Conservation (phyloP, 1,140 invertebrate genomes). For the Rhagoletis zephyria region DNA sequence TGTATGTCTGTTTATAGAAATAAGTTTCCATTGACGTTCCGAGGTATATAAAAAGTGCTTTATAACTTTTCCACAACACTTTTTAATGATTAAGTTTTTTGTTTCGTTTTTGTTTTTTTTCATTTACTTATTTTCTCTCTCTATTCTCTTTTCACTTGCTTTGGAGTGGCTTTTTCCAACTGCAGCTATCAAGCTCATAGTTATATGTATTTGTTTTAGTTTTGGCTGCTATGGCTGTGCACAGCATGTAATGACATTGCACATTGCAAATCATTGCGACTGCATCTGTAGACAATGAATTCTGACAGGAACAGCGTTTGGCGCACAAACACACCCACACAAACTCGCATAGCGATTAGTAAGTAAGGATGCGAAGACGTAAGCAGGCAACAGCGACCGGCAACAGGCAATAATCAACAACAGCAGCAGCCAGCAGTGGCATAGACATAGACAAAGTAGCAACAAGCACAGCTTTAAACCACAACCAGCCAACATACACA, state of each 20-base stretch:
- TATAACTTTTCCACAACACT: constrained; percentile 46
- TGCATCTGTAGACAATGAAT: constrained; percentile 50
- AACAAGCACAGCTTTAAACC: constrained; percentile 18
- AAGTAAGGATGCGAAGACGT: too few relatives aligned
- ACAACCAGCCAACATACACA: background rate
- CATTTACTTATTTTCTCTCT: background rate
- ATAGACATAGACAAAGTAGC: background rate
- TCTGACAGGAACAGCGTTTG: constrained; percentile 34
- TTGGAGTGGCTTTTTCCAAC: constrained; percentile 16
- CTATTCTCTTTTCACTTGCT: constrained; percentile 8
- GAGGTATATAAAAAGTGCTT: constrained; percentile 12
- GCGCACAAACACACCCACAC: constrained; percentile 29
- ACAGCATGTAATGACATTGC: constrained; percentile 53
- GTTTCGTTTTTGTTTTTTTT: background rate
- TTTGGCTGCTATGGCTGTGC: background rate
- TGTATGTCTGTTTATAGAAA: background rate
- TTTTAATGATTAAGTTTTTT: constrained; percentile 34
- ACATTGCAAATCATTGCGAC: constrained; percentile 41
- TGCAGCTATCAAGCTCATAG: background rate
- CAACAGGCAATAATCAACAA: constrained; percentile 41
- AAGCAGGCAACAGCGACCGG: constrained; percentile 1
- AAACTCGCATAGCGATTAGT: background rate
- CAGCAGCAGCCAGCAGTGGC: constrained; percentile 38
- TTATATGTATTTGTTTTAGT: constrained; percentile 15
- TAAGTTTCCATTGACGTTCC: background rate